Evolutionary conservation across 2,797 vertebrate genomes (phyloP).

Genomic region (Pseudochirops cupreus): DNA sequence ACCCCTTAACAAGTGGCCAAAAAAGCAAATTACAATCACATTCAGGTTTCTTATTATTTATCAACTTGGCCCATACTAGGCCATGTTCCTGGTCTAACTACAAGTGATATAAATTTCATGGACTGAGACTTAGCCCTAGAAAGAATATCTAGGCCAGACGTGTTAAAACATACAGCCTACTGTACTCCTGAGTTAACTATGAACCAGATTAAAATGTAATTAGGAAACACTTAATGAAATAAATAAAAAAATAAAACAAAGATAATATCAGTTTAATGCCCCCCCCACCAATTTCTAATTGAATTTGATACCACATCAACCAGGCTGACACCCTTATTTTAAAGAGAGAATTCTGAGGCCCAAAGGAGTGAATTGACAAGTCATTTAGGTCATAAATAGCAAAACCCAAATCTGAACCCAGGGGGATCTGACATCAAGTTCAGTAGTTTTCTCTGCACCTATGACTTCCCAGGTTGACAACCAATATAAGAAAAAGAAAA

Average conservation of each 20-base stretch:
- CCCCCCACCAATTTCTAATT: not conserved
- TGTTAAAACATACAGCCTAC: not conserved
- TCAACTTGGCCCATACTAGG: not conserved
- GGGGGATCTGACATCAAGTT: not conserved
- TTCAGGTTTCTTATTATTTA: not conserved
- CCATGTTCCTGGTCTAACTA: slow-evolving; percentile 3
- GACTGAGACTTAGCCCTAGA: not conserved
- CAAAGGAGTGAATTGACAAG: not conserved
- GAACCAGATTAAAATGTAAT: not conserved
- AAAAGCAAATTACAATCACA: not conserved
- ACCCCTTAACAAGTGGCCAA: not conserved
- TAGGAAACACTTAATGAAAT: not conserved
- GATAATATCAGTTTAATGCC: not conserved
- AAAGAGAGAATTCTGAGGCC: not conserved
- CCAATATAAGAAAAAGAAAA: slow-evolving; percentile 51
- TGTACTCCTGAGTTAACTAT: not conserved
- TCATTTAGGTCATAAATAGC: not conserved
- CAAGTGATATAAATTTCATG: not conserved
- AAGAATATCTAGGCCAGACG: not conserved
- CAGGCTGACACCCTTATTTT: not conserved
- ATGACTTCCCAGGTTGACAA: slow-evolving; percentile 13
- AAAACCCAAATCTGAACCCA: not conserved
- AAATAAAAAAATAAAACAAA: not conserved
- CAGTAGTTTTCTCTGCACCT: not conserved
- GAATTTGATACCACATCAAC: not conserved